phyloP scores from a whole-genome alignment of 2,113 vertebrate species.

The Monopterus albus region DNA sequence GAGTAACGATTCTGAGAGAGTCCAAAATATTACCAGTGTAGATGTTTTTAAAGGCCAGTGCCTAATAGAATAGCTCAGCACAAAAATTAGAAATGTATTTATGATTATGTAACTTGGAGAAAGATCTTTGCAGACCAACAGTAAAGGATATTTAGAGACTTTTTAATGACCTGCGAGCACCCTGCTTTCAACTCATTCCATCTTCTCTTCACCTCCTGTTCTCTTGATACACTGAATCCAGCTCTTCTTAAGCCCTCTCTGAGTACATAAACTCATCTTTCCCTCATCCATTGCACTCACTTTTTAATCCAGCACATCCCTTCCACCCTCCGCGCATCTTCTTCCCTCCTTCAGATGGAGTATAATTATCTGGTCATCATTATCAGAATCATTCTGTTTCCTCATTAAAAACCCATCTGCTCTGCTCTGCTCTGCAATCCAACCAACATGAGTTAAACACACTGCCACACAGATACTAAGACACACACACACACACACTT shows the following conservation, averaged over 20 bases:
- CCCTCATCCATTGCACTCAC: slow-evolving; percentile 29
- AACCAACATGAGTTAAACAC: slow-evolving; percentile 34
- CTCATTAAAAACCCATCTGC: slow-evolving; percentile 68
- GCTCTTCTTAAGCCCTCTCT: slow-evolving; percentile 18
- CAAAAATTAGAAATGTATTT: slow-evolving; percentile 3
- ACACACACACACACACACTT: neutral
- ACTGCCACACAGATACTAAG: slow-evolving; percentile 13
- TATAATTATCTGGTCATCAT: slow-evolving; percentile 69
- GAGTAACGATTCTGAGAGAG: neutral
- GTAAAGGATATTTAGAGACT: slow-evolving; percentile 17
- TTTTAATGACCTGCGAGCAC: neutral
- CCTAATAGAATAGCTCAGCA: neutral
- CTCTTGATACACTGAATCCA: slow-evolving; percentile 8
- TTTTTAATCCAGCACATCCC: slow-evolving; percentile 25
- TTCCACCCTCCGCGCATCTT: neutral
- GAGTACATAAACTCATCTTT: slow-evolving; percentile 14
- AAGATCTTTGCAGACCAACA: neutral
- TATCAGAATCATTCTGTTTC: slow-evolving; percentile 66
- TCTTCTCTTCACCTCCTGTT: neutral
- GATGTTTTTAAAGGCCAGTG: neutral
- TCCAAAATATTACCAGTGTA: neutral
- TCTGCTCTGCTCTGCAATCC: slow-evolving; percentile 46
- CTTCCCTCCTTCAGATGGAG: slow-evolving; percentile 41
- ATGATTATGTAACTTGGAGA: slow-evolving; percentile 11
- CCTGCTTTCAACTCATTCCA: slow-evolving; percentile 3